Conservation (phyloP, 2,113 vertebrate genomes). For the Anhinga rufa region DNA sequence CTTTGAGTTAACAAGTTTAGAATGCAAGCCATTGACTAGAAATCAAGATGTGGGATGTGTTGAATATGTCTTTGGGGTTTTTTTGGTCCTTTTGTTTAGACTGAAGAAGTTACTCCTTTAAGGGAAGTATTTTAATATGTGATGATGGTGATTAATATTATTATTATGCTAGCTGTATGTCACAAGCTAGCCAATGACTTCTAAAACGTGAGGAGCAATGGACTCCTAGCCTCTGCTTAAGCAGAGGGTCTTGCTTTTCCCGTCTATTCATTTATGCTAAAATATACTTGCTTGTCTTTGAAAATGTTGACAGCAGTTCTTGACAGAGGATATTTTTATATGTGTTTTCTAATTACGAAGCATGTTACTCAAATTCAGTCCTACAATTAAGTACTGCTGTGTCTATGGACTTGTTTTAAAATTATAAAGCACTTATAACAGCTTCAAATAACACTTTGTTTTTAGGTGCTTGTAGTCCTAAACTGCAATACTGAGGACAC, state of each 20-base stretch:
- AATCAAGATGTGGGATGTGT: neutral
- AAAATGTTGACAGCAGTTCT: neutral
- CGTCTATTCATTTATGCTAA: neutral
- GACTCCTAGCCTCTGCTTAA: neutral
- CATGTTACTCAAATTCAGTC: neutral
- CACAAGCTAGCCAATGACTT: neutral
- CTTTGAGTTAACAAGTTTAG: neutral
- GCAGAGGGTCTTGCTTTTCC: neutral
- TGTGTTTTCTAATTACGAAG: neutral
- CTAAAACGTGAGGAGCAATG: neutral
- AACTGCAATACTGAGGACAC: neutral
- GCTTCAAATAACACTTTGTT: neutral
- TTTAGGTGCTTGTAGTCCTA: neutral
- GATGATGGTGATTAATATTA: neutral
- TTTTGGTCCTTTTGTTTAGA: neutral
- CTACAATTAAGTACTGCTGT: neutral
- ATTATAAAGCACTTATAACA: neutral
- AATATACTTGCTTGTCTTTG: neutral
- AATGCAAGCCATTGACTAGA: neutral
- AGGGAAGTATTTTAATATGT: neutral
- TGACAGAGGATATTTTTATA: neutral
- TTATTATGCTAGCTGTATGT: neutral
- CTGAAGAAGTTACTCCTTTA: neutral
- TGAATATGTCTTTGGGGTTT: neutral
- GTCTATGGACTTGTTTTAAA: neutral